phyloP scores from a whole-genome alignment of 2,113 vertebrate species.

The Tyrannus savana region DNA sequence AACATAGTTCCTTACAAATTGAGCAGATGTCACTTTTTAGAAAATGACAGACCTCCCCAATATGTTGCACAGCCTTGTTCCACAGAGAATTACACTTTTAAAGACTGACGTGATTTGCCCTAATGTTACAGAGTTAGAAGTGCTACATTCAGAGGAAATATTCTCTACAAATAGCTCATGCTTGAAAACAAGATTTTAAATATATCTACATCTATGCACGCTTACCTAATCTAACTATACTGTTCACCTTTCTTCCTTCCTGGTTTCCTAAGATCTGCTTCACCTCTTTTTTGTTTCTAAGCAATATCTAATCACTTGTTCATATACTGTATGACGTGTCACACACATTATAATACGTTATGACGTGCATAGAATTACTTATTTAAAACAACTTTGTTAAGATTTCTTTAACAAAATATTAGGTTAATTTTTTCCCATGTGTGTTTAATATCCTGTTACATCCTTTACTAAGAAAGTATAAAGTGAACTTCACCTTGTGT shows the following conservation, averaged over 20 bases:
- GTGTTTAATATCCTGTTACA: not conserved
- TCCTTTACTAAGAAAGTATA: not conserved
- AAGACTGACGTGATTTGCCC: not conserved
- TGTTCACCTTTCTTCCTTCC: not conserved
- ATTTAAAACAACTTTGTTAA: not conserved
- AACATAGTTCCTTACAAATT: not conserved
- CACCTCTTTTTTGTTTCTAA: not conserved
- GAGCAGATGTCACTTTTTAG: not conserved
- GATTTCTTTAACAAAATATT: not conserved
- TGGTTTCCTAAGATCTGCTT: not conserved
- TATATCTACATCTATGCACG: not conserved
- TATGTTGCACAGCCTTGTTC: not conserved
- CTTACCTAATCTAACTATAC: not conserved
- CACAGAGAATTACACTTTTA: not conserved
- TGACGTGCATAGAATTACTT: not conserved
- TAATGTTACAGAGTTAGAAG: not conserved
- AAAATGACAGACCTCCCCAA: not conserved
- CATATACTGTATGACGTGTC: not conserved
- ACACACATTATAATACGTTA: accelerated
- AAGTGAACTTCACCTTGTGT: not conserved
- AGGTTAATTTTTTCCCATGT: not conserved
- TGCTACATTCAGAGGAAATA: not conserved
- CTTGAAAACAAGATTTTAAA: not conserved
- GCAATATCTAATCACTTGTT: not conserved
- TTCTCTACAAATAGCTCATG: not conserved